Evolutionary conservation across 2,888 invertebrate genomes (phyloP).

Genomic region (Iselma pallidipennis): DNA sequence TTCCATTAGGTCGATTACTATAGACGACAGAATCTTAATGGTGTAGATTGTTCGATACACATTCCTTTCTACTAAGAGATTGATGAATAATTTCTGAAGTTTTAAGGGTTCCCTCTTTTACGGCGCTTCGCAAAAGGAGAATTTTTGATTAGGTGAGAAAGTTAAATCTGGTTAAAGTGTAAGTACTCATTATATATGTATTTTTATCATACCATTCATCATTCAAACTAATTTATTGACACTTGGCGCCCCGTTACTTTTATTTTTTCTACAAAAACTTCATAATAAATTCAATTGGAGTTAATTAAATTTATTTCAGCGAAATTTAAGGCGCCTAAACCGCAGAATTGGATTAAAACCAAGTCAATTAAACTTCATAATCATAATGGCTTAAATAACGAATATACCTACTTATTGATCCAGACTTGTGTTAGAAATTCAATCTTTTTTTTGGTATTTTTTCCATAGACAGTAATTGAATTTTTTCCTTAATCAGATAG

Average conservation of each 20-base stretch:
- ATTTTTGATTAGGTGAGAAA: constrained; percentile 30
- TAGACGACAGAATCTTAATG: constrained; percentile 24
- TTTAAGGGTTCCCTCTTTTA: constrained; percentile 38
- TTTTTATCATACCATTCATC: constrained; percentile 15
- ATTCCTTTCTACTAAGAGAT: constrained; percentile 36
- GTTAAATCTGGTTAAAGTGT: constrained; percentile 18
- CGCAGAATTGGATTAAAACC: background rate
- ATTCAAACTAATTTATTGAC: too few species aligned
- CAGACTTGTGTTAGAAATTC: too few species aligned
- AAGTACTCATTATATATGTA: constrained; percentile 23
- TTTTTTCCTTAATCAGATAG: too few species aligned
- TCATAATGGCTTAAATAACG: too few species aligned
- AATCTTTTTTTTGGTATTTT: too few species aligned
- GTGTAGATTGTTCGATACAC: constrained; percentile 12
- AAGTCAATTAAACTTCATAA: background rate
- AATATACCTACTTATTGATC: too few species aligned
- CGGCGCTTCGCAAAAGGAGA: constrained; percentile 23
- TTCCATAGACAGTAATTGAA: too few species aligned
- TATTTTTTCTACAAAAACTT: too few species aligned
- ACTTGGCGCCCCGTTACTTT: too few species aligned
- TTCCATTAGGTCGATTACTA: constrained; percentile 26
- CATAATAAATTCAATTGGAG: background rate
- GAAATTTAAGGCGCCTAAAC: background rate
- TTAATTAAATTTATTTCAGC: background rate
- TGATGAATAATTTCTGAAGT: constrained; percentile 48